These are phyloP conservation scores for Sphaerophoria taeniata DNA, from an alignment of 2,888 invertebrate species.

Conservation along the genomic window DNA sequence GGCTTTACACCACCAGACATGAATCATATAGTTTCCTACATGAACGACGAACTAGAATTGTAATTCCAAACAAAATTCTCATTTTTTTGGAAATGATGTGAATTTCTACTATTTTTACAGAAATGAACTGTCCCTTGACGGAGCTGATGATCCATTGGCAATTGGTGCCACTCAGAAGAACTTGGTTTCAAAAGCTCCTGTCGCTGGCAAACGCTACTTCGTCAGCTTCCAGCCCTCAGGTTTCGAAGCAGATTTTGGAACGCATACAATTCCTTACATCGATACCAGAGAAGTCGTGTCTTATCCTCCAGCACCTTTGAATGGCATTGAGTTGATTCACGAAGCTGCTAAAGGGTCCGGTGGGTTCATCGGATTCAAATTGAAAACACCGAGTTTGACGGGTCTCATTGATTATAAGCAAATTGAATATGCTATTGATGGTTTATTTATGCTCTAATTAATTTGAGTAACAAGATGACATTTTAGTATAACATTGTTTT, in stretches of 20 bases:
- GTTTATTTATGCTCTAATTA: neutral
- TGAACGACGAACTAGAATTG: neutral
- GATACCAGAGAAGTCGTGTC: constrained; percentile 2
- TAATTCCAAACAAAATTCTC: neutral
- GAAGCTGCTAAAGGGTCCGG: constrained; percentile 1
- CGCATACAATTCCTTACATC: neutral
- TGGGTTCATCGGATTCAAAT: neutral
- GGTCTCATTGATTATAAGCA: neutral
- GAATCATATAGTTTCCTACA: neutral
- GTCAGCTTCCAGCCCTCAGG: constrained; percentile 8
- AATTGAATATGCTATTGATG: neutral
- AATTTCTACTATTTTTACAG: neutral
- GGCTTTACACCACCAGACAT: neutral
- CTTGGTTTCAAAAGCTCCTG: constrained; percentile 1
- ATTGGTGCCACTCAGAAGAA: accelerated
- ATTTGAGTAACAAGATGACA: too few relatives aligned
- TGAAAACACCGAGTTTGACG: neutral
- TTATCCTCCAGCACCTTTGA: constrained; percentile 9
- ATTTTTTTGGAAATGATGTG: neutral
- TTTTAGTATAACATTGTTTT: too few relatives aligned
- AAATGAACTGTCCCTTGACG: neutral
- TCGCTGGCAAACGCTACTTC: neutral
- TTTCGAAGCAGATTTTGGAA: constrained; percentile 19
- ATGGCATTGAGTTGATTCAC: constrained; percentile 20
- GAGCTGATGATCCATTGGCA: neutral